Evolutionary conservation across 2,113 vertebrate species (phyloP), one percentile per base, ranked within the genome.

Genomic region (Seriola dumerili): DNA sequence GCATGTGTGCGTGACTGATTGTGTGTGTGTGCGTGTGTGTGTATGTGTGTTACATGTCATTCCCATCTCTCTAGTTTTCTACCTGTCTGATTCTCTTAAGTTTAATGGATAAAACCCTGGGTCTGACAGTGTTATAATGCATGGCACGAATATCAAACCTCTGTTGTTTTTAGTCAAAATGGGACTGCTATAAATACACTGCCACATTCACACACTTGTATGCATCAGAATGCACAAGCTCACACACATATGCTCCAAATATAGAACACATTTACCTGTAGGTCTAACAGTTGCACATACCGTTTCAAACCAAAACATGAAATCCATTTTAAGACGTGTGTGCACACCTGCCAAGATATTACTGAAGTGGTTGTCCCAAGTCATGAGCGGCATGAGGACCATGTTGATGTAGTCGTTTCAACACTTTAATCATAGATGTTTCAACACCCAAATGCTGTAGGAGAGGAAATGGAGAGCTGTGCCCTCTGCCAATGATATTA

Each of bases 371-470:
- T 32, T 63, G 62, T 71, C 75, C 50, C 17, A 16, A 34, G 65
- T 85, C 29, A 61, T 23, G 52, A 73, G 55, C 14, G 7, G 34
- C 80, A 59, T 16, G 21, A 38, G 68, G 34, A 73, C 72, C 77
- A 78, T 5, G 34, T 72, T 23, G 70, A 61, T 73, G 57, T 58
- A 66, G 16, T 78, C 78, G 38, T 69, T 83, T 83, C 25, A 62
- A 74, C 59, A 78, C 73, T 80, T 86, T 58, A 84, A 88, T 90
- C 80, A 78, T 83, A 71, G 84, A 87, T 87, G 86, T 84, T 81
- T 86, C 63, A 74, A 84, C 72, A 65, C 64, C 78, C 75, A 68
- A 83, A 87, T 65, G 76, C 80, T 70, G 62, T 40, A 66, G 66
- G 70, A 84, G 79, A 74, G 65, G 80, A 86, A 78, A 87, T 85